Evolutionary conservation across 2,888 invertebrate genomes (phyloP).

Genomic region (Theodoxus fluviatilis): DNA sequence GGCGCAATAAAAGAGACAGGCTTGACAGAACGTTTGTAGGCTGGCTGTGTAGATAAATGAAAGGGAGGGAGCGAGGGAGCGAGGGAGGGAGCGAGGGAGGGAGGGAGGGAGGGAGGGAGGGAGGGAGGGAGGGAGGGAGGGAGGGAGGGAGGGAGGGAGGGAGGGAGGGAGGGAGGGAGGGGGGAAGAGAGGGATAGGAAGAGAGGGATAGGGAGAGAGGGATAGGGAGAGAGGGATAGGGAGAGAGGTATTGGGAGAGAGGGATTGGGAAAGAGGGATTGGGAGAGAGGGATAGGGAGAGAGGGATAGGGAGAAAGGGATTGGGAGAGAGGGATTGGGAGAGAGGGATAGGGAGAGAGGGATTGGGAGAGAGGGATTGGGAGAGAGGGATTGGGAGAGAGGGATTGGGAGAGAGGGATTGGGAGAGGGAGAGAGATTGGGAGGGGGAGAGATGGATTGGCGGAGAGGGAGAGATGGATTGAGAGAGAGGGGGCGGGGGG

Average conservation of each 20-base stretch:
- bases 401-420: not conserved
- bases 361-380: not conserved
- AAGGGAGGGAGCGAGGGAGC: slow-evolving; percentile 11
- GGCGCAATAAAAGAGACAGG: too few relatives aligned
- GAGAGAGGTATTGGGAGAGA: not conserved
- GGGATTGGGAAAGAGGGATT: not conserved
- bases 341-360: not conserved
- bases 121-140: not conserved
- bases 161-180: not conserved
- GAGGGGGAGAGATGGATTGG: not conserved
- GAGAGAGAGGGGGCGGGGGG: not conserved
- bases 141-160: slow-evolving; percentile 6
- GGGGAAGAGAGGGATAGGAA: not conserved
- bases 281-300: not conserved
- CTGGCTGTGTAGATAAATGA: not conserved
- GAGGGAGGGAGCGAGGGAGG: not conserved
- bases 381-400: not conserved
- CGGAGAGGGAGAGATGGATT: not conserved
- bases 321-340: not conserved
- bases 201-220: slow-evolving; percentile 15
- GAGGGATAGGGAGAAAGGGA: not conserved
- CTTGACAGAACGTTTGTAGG: not conserved
- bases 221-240: not conserved
- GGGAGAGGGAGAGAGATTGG: not conserved
- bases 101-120: not conserved